phyloP scores from a whole-genome alignment of 2,797 vertebrate genomes.

The Platalea minor region DNA sequence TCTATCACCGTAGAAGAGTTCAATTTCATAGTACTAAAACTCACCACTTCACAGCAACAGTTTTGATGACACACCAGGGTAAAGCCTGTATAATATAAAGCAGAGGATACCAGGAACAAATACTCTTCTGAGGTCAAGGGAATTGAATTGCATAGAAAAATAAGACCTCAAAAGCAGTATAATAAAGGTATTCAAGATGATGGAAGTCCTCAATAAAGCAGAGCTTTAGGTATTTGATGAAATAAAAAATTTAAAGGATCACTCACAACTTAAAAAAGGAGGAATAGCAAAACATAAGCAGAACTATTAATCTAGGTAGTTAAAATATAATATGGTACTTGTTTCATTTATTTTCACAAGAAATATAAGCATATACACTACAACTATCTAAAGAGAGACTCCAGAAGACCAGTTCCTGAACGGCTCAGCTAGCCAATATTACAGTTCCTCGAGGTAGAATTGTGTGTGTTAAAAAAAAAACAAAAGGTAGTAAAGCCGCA shows the following conservation, averaged over 20 bases:
- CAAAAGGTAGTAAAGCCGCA: not conserved
- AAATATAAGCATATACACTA: not conserved
- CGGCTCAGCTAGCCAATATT: not conserved
- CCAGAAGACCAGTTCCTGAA: not conserved
- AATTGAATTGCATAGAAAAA: constrained; percentile 56
- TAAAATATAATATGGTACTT: not conserved
- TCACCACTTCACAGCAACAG: constrained; percentile 24
- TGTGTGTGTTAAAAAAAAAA: not conserved
- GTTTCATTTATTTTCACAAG: not conserved
- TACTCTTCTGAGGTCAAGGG: constrained; percentile 46
- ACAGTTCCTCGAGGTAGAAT: not conserved
- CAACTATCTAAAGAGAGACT: not conserved
- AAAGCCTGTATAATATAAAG: constrained; percentile 34
- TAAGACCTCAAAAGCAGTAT: constrained; percentile 45
- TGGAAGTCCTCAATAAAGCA: constrained; percentile 46
- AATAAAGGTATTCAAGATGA: constrained; percentile 42
- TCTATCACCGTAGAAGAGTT: constrained; percentile 4
- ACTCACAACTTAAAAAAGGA: not conserved
- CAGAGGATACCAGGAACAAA: constrained; percentile 25
- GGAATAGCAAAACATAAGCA: not conserved
- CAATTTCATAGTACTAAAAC: constrained; percentile 40
- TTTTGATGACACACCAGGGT: constrained; percentile 50
- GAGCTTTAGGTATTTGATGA: constrained; percentile 21
- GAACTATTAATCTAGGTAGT: not conserved
- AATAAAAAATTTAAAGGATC: constrained; percentile 8